These are phyloP conservation scores for Metopia argyrocephala DNA, from an alignment of 2,888 invertebrate genomes.

Conservation along the genomic window DNA sequence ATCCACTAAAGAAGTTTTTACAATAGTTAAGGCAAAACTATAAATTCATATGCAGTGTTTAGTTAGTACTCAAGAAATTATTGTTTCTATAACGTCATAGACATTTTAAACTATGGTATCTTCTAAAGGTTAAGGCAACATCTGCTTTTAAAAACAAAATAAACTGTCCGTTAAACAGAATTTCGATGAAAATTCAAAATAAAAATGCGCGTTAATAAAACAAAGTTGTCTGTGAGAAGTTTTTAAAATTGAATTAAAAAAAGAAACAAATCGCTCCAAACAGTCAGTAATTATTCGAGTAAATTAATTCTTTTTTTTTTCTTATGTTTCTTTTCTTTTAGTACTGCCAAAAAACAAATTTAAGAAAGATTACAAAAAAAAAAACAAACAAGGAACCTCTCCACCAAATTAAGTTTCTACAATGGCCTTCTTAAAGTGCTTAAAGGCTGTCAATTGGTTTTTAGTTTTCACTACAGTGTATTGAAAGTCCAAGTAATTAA, in stretches of 20 bases:
- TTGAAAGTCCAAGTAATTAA: conserved; percentile 60
- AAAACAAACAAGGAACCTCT: not conserved
- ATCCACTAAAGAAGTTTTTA: too few relatives aligned
- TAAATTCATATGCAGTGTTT: too few relatives aligned
- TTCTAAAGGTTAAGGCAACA: conserved; percentile 18
- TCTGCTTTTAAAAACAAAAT: not conserved
- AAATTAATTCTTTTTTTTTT: conserved; percentile 29
- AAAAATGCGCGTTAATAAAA: not conserved
- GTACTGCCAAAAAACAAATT: too few relatives aligned
- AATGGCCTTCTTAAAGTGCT: too few relatives aligned
- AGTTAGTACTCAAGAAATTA: too few relatives aligned
- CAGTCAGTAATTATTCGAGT: conserved; percentile 50
- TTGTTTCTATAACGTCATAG: too few relatives aligned
- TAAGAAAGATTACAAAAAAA: too few relatives aligned
- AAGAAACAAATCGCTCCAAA: conserved; percentile 28
- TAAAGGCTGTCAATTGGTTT: not conserved
- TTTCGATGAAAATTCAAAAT: conserved; percentile 1
- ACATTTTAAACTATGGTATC: too few relatives aligned
- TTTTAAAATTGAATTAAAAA: not conserved
- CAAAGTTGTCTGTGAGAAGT: not conserved
- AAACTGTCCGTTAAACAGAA: not conserved
- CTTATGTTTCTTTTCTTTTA: not conserved
- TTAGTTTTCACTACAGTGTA: conserved; percentile 40
- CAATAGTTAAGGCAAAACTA: too few relatives aligned
- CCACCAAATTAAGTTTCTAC: not conserved